Evolutionary conservation across 1,140 invertebrate genomes (phyloP).

Genomic region (Anoplophora glabripennis): DNA sequence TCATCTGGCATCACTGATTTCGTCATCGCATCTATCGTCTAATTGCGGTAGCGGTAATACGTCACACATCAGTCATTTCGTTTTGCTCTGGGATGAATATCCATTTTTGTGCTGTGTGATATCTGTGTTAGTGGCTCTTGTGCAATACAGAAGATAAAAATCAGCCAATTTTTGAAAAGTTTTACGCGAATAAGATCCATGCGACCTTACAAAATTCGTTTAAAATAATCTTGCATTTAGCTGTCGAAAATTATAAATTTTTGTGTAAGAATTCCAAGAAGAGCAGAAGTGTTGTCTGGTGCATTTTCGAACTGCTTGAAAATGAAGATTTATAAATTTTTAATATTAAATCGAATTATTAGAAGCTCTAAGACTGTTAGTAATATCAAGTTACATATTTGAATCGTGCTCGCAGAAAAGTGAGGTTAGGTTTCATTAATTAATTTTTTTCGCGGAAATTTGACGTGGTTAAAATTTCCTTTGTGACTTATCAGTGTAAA

Average conservation of each 20-base stretch:
- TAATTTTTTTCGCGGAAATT: conserved; percentile 20
- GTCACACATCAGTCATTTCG: too few species aligned
- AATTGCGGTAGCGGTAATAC: too few species aligned
- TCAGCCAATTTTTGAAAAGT: not conserved
- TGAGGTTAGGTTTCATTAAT: conserved; percentile 31
- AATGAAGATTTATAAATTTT: conserved; percentile 45
- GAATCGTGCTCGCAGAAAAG: conserved; percentile 24
- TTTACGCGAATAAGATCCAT: not conserved
- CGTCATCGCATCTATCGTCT: too few species aligned
- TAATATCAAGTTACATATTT: conserved; percentile 28
- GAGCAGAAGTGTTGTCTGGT: not conserved
- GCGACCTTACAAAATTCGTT: conserved; percentile 11
- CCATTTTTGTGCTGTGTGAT: too few species aligned
- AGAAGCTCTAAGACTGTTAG: conserved; percentile 42
- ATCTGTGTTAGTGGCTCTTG: too few species aligned
- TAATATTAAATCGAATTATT: conserved; percentile 40
- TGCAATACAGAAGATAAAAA: too few species aligned
- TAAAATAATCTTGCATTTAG: not conserved
- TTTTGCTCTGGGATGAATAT: too few species aligned
- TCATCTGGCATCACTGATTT: too few species aligned
- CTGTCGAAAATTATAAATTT: conserved; percentile 1
- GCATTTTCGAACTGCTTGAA: conserved; percentile 17
- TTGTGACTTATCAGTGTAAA: not conserved
- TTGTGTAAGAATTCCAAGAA: not conserved
- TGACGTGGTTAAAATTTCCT: conserved; percentile 21